Percentiles rank a stretch among this genome's conserved stretches.
phyloP scores from a whole-genome alignment of 2,797 vertebrate genomes.

The Rousettus madagascariensis region DNA sequence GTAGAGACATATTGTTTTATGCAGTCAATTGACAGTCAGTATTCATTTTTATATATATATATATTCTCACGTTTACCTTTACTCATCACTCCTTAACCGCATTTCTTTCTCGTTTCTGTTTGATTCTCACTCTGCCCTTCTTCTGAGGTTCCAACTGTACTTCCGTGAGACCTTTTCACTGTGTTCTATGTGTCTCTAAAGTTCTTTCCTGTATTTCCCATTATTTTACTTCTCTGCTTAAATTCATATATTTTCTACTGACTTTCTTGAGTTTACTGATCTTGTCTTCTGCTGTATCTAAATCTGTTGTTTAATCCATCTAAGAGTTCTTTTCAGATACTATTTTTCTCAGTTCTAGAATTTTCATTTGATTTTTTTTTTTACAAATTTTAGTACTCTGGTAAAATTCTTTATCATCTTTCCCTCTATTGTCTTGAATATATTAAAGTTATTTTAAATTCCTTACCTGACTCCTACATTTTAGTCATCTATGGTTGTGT shows the following conservation, averaged over 20 bases:
- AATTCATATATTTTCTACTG: neutral
- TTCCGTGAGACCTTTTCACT: neutral
- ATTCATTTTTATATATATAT: neutral
- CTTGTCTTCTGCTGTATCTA: neutral
- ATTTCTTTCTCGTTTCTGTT: neutral
- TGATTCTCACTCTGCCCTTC: neutral
- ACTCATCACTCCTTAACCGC: neutral
- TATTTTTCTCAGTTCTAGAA: conserved; percentile 3
- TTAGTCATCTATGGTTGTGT: neutral
- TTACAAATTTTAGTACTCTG: neutral
- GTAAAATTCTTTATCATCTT: neutral
- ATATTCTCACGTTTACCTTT: neutral
- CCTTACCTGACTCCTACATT: neutral
- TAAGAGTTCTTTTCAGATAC: conserved; percentile 3
- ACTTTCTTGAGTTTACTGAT: neutral
- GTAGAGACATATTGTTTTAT: neutral
- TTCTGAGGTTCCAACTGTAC: neutral
- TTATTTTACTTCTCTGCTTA: neutral
- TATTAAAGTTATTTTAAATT: conserved; percentile 30
- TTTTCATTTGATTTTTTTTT: neutral
- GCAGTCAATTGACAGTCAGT: neutral
- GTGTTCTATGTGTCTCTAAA: neutral
- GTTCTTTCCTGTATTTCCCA: neutral
- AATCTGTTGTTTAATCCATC: neutral
- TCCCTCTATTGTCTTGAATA: neutral